Conservation (phyloP, 2,888 invertebrate species). For the Dermolepida albohirtum region DNA sequence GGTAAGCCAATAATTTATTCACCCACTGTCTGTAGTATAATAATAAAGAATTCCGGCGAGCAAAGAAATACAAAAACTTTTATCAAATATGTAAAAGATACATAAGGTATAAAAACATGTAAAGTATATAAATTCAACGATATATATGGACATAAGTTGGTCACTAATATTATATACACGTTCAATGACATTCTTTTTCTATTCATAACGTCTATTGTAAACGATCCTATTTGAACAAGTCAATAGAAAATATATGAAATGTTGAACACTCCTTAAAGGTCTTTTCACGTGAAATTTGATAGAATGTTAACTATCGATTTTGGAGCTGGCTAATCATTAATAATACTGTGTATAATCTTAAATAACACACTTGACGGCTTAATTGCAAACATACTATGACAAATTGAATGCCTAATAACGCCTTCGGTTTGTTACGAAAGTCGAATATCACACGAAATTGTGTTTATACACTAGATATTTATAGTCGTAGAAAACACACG, state of each 20-base stretch:
- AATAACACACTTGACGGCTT: constrained; percentile 42
- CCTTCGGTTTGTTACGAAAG: constrained; percentile 27
- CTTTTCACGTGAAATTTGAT: neutral
- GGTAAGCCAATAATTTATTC: too few relatives aligned
- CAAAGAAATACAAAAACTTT: too few relatives aligned
- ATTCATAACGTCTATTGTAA: constrained; percentile 1
- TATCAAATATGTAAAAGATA: too few relatives aligned
- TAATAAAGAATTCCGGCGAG: too few relatives aligned
- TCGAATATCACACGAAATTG: constrained; percentile 21
- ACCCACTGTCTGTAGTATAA: too few relatives aligned
- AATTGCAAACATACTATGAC: constrained; percentile 40
- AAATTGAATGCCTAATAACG: constrained; percentile 43
- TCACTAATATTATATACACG: too few relatives aligned
- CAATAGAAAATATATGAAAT: constrained; percentile 6
- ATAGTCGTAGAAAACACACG: too few relatives aligned
- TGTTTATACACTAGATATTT: constrained; percentile 1
- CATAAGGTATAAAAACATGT: too few relatives aligned
- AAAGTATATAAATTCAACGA: too few relatives aligned
- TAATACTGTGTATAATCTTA: constrained; percentile 38
- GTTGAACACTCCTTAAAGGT: neutral
- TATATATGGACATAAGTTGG: too few relatives aligned
- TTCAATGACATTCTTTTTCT: too few relatives aligned
- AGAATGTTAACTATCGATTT: neutral
- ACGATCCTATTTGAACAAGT: constrained; percentile 8
- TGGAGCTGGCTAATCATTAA: constrained; percentile 19